phyloP scores from a whole-genome alignment of 2,888 invertebrate species.

The Theristus sp. region DNA sequence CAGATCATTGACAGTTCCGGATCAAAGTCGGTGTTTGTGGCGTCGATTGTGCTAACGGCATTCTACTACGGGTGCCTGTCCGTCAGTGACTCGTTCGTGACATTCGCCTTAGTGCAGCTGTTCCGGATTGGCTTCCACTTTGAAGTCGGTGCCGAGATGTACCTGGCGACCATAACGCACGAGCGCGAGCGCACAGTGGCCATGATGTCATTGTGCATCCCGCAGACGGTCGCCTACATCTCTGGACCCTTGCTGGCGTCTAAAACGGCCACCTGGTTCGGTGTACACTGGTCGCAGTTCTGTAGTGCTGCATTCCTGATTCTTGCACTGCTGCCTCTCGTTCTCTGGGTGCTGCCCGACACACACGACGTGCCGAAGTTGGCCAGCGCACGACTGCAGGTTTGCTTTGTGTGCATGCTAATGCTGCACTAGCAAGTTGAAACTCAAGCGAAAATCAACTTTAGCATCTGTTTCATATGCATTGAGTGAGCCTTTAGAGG shows the following conservation, averaged over 20 bases:
- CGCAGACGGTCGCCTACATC: conserved; percentile 19
- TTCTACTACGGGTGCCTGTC: conserved; percentile 24
- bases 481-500: too few species aligned
- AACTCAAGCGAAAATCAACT: too few species aligned
- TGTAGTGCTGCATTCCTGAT: too few species aligned
- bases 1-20: conserved; percentile 23
- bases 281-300: too few species aligned
- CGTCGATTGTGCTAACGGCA: conserved; percentile 20
- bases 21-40: conserved; percentile 23
- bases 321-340: conserved; percentile 20
- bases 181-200: conserved; percentile 25
- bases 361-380: conserved; percentile 26
- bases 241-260: conserved; percentile 22
- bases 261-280: conserved; percentile 1
- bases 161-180: conserved; percentile 25
- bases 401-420: too few species aligned
- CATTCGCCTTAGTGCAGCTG: conserved; percentile 22
- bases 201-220: conserved; percentile 20
- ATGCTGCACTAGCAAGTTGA: too few species aligned
- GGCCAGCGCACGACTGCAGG: conserved; percentile 22
- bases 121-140: conserved; percentile 26
- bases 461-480: too few species aligned
- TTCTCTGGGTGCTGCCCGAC: conserved; percentile 21
- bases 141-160: conserved; percentile 27
- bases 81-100: conserved; percentile 16